Evolutionary conservation across 2,797 vertebrate genomes (phyloP).

Genomic region (Anableps anableps): DNA sequence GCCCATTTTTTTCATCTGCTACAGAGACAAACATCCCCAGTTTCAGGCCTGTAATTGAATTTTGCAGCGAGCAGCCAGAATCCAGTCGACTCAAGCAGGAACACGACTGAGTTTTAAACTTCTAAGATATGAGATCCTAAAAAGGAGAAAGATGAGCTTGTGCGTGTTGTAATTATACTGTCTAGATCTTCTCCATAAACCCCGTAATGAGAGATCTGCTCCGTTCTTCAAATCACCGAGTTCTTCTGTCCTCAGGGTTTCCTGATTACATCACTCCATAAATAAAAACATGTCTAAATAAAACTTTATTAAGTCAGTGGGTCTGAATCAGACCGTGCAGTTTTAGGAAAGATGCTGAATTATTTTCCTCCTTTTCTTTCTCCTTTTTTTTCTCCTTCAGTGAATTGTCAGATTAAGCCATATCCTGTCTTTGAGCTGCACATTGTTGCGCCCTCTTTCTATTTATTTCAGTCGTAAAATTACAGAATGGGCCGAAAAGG

Average conservation of each 20-base stretch:
- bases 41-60: constrained; percentile 63
- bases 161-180: constrained; percentile 51
- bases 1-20: constrained; percentile 32
- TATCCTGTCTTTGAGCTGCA: constrained; percentile 41
- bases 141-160: constrained; percentile 33
- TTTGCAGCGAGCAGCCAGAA: constrained; percentile 30
- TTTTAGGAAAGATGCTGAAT: constrained; percentile 28
- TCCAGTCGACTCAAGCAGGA: constrained; percentile 36
- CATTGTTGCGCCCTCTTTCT: constrained; percentile 39
- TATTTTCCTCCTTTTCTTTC: constrained; percentile 32
- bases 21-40: constrained; percentile 40
- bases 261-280: constrained; percentile 1
- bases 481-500: constrained; percentile 44
- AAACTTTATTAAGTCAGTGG: constrained; percentile 25
- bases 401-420: constrained; percentile 60
- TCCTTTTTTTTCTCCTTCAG: constrained; percentile 57
- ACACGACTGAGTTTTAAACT: constrained; percentile 41
- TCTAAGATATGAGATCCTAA: constrained; percentile 28
- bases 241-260: not conserved
- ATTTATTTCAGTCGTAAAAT: constrained; percentile 48
- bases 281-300: constrained; percentile 33
- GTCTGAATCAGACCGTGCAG: constrained; percentile 11
- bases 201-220: constrained; percentile 10
- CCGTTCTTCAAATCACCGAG: not conserved
- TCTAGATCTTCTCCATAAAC: constrained; percentile 32